A percentile compares a stretch with the other conserved stretches of the same genome.
phyloP scores from a whole-genome alignment of 2,113 vertebrate genomes.

The Atrichornis clamosus region DNA sequence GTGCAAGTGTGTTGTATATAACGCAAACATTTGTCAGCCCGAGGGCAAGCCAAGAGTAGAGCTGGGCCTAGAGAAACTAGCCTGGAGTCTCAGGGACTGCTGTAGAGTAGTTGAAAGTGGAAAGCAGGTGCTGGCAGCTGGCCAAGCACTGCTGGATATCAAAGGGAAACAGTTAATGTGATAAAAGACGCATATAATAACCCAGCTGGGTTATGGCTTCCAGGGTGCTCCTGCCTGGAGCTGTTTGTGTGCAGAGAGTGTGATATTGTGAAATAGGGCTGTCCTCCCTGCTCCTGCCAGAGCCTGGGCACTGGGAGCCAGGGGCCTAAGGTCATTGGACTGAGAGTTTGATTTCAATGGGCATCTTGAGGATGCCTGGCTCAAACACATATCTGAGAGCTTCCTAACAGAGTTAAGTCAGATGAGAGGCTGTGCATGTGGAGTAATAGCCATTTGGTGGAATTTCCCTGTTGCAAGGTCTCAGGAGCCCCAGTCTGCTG shows the following conservation, averaged over 20 bases:
- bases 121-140: not conserved
- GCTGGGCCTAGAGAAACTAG: not conserved
- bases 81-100: not conserved
- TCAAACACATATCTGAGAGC: not conserved
- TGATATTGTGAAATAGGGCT: not conserved
- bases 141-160: not conserved
- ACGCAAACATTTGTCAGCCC: not conserved
- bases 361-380: not conserved
- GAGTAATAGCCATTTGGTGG: not conserved
- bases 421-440: not conserved
- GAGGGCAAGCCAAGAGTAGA: not conserved
- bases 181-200: conserved; percentile 5
- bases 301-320: accelerated
- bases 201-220: not conserved
- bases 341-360: not conserved
- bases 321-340: not conserved
- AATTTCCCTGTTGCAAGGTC: not conserved
- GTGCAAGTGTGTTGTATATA: not conserved
- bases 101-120: accelerated
- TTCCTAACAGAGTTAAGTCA: not conserved
- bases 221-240: not conserved
- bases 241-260: not conserved
- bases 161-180: not conserved
- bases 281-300: not conserved
- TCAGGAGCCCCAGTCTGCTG: not conserved